Base-by-base conservation (phyloP, 2,888 invertebrate species). In the Sphaeridia pumilis region DNA sequence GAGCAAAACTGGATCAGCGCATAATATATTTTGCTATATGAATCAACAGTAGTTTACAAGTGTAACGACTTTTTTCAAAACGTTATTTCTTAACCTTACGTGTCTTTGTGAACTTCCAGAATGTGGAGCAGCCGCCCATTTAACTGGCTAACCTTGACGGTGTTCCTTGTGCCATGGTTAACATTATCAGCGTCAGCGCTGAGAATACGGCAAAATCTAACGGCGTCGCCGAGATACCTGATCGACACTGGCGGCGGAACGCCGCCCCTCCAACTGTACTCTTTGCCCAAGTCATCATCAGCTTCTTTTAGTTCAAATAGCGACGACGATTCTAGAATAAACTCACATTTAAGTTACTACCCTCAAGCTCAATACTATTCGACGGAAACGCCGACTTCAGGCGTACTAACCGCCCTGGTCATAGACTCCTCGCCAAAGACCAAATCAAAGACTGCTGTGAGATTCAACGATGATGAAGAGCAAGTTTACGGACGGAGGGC, bases 281-380 rank as follows among this genome's bases (percentile, higher is more conserved):
- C 17, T 17, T 20, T 17, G 17, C 12, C 17, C 20, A 20, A 7
- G 12, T n/a, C n/a, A n/a, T 17, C 12, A 17, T 38, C 38, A 38
- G 17, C 12, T 17, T 38, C 38, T 38, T 17, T 12, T 17, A 12
- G 20, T 7, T 12, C 5, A 17, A 38, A 5, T 14, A 14, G 7
- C 17, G 38, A 12, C 7, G 38, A 17, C 10, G 38, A 20, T 12
- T 5, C 10, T 12, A 17, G 12, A 38, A 20, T 5, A 17, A 7
- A 17, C 5, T 14, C 38, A 14, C 10, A 7, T 5, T n/a, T n/a
- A n/a, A n/a, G n/a, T n/a, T n/a, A n/a, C n/a, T 17, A 14, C 17
- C 38, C 38, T 5, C 38, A 38, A 38, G 38, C 38, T 38, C 38
- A 38, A 38, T 38, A 38, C 20, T 38, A 38, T 17, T 12, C 36